Base-by-base conservation (phyloP, 2,113 vertebrate species). In the Lophura nycthemera region DNA sequence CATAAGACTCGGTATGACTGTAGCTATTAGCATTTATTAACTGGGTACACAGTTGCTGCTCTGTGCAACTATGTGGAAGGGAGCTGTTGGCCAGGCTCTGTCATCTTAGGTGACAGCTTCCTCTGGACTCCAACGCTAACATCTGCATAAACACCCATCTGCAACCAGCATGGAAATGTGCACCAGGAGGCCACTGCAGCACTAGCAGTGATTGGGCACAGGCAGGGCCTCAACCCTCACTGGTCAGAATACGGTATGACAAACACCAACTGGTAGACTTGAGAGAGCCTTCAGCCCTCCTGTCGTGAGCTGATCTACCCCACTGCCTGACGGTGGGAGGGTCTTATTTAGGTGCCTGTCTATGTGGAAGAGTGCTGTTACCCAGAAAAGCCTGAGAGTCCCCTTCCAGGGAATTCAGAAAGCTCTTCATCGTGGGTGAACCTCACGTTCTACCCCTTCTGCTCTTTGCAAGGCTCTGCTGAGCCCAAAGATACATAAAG, bases 161-260 rank as follows among this genome's bases (percentile, higher is more conserved):
- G 0, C 0, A n/a, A 10, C 32, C 20, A 16, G n/a, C 11, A 24
- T 1, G 22, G 83, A 13, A 54, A 4, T n/a, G 8, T 0, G 0
- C 5, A 8, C 20, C 0, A 1, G 17, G 27, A 74, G 48, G 27
- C 18, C 15, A 16, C 30, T 10, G 7, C 19, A 6, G 30, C 13
- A 42, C 43, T 63, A 38, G 15, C 36, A 1, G 0, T 5, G 21
- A 20, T 3, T 3, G 0, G 0, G 8, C 0, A 0, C 16, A 2
- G 50, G 14, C 70, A 57, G 36, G 10, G 16, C 54, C 30, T 22
- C 60, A 47, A 45, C 10, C 10, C 29, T 36, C 8, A 1, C 11
- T 8, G 2, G 10, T 0, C 25, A 1, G 4, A 7, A 27, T 5
- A 34, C 4, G 0, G 22, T 8, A 15, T 60, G 24, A 47, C 9